phyloP scores from a whole-genome alignment of 2,797 vertebrate genomes.

The Urocyon cinereoargenteus region DNA sequence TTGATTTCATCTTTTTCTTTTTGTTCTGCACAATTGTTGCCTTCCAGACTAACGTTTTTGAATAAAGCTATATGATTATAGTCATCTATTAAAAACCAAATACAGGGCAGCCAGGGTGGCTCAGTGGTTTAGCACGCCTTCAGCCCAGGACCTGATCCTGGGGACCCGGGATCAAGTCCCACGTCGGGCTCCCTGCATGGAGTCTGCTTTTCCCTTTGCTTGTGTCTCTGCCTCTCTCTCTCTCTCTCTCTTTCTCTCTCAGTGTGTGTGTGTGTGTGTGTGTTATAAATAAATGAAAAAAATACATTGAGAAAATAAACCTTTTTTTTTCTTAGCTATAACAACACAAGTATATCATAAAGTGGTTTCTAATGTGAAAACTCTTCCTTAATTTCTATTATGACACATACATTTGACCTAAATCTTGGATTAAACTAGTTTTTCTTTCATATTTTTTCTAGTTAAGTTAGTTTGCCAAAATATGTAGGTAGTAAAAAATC shows the following conservation, averaged over 20 bases:
- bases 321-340: background rate
- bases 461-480: constrained; percentile 44
- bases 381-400: background rate
- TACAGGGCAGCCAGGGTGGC: too few species aligned
- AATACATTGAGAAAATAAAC: background rate
- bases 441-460: background rate
- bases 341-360: background rate
- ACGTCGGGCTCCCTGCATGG: too few species aligned
- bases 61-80: background rate
- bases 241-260: too few species aligned
- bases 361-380: background rate
- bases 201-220: too few species aligned
- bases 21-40: background rate
- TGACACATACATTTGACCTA: background rate
- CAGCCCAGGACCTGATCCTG: too few species aligned
- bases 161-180: too few species aligned
- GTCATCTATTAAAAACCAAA: background rate
- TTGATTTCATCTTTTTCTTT: background rate
- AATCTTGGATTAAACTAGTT: background rate
- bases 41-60: background rate
- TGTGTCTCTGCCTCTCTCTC: too few species aligned
- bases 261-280: too few species aligned
- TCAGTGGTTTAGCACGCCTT: too few species aligned
- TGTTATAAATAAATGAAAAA: too few species aligned
- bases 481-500: constrained; percentile 40